Evolutionary conservation across 2,888 invertebrate species (phyloP).

Genomic region (Thymelicus acteon): DNA sequence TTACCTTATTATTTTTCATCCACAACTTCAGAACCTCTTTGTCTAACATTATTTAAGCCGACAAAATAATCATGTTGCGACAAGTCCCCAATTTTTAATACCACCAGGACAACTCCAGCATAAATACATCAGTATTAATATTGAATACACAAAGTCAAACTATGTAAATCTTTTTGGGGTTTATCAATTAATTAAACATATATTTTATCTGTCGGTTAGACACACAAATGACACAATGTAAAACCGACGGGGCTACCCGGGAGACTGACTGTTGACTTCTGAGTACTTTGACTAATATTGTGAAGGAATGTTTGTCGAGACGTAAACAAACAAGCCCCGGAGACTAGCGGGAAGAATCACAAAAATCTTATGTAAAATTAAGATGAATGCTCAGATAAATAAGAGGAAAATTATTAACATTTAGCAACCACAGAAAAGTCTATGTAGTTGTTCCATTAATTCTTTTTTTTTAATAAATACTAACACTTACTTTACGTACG

Average conservation of each 20-base stretch:
- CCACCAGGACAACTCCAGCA: too few species aligned
- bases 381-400: neutral
- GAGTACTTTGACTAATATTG: slow-evolving; percentile 2
- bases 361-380: neutral
- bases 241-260: neutral
- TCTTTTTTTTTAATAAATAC: too few species aligned
- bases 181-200: neutral
- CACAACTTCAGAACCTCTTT: too few species aligned
- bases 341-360: neutral
- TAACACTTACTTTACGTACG: too few species aligned
- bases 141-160: neutral
- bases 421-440: too few species aligned
- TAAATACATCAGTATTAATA: too few species aligned
- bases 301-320: slow-evolving; percentile 11
- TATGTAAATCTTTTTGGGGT: neutral
- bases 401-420: too few species aligned
- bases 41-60: too few species aligned
- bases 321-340: neutral
- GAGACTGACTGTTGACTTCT: neutral
- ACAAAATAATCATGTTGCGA: too few species aligned
- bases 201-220: slow-evolving; percentile 5
- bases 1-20: too few species aligned
- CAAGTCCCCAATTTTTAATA: too few species aligned
- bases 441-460: too few species aligned
- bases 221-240: neutral